Base-by-base conservation (phyloP, 1,140 invertebrate genomes). In the Tetramorium simillimum region DNA sequence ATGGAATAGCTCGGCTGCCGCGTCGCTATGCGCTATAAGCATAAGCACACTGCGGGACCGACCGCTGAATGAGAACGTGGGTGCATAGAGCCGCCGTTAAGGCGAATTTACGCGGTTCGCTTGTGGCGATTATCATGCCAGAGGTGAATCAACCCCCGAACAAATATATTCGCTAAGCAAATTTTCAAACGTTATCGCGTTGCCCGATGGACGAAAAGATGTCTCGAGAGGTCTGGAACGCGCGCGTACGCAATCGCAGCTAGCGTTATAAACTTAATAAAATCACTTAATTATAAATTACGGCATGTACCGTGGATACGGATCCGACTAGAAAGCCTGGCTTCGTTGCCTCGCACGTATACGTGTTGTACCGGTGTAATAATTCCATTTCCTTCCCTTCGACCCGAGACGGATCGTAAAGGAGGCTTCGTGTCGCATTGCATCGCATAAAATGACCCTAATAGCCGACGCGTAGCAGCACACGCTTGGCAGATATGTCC, bases 21-120 rank as follows among this genome's bases (percentile, higher is more conserved):
- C 46, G 86, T 43, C 43, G 46, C 51, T 63, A 63, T 77, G 75
- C 72, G 86, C 33, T 65, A 65, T 77, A 62, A 77, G 87, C 86
- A 49, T 75, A 88, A 82, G 65, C 76, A 87, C 24, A 73, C 86
- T 82, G 67, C 56, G 80, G 51, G 80, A 82, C 67, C 80, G 67
- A 73, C 51, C 80, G 78, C 78, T 72, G 65, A 82, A 82, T 82
- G 80, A 82, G 80, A 73, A 82, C 67, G 51, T 51, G 80, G 80
- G 37, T 58, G 80, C 80, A 82, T 43, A 72, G 65, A 43, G 51
- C 78, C 51, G 51, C 65, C 78, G 78, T 82, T 82, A 82, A 82
- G 65, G 80, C 24, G 80, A 82, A 82, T 82, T 82, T 82, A 82
- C 80, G 80, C 51, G 80, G 51, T 37, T 73, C 67, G 80, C 21